Evolutionary conservation across 2,888 invertebrate genomes (phyloP).

Genomic region (Orchestes rusci): DNA sequence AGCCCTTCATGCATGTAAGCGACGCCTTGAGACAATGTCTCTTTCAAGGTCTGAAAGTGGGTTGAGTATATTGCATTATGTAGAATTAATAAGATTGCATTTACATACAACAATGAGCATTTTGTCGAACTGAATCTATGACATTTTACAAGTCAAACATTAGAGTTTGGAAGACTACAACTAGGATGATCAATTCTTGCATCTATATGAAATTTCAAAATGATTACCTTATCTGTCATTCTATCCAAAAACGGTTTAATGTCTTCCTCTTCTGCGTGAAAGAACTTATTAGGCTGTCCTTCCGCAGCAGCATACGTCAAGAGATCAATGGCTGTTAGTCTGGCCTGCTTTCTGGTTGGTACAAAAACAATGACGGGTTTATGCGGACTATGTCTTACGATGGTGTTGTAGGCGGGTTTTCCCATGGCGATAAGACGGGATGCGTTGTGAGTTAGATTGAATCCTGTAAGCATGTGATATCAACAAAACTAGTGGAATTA

Average conservation of each 20-base stretch:
- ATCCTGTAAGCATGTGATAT: too few relatives aligned
- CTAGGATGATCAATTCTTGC: too few relatives aligned
- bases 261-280: constrained; percentile 80
- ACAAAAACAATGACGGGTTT: constrained; percentile 88
- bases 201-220: neutral
- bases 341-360: constrained; percentile 82
- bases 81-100: too few relatives aligned
- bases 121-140: too few relatives aligned
- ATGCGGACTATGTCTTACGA: constrained; percentile 73
- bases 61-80: too few relatives aligned
- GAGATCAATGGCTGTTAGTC: constrained; percentile 93
- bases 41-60: constrained; percentile 77
- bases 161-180: too few relatives aligned
- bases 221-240: constrained; percentile 71
- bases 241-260: constrained; percentile 83
- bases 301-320: constrained; percentile 91
- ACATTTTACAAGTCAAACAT: too few relatives aligned
- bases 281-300: constrained; percentile 76
- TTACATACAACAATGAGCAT: too few relatives aligned
- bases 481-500: too few relatives aligned
- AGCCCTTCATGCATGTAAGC: constrained; percentile 97
- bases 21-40: constrained; percentile 90
- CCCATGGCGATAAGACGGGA: constrained; percentile 96
- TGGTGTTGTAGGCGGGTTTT: constrained; percentile 93
- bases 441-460: constrained; percentile 96